Conservation (phyloP, 2,888 invertebrate genomes). For the Anthrax anthrax region DNA sequence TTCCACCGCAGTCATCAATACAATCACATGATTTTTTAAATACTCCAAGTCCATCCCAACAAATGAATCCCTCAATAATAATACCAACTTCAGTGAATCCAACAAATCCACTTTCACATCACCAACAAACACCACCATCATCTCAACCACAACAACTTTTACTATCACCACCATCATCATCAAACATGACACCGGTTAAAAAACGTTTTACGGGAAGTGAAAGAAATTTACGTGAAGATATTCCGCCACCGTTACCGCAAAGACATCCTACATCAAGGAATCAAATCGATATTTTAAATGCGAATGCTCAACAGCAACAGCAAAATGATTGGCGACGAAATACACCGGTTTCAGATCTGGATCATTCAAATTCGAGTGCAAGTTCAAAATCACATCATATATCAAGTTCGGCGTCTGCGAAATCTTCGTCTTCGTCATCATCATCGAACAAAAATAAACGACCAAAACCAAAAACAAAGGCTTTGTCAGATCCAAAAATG, state of each 20-base stretch:
- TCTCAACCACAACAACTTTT: conserved; percentile 15
- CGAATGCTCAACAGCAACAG: too few species aligned
- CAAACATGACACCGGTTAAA: conserved; percentile 22
- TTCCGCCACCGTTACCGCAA: conserved; percentile 41
- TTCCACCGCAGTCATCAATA: conserved; percentile 8
- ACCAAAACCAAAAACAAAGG: conserved; percentile 32
- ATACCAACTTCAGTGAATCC: conserved; percentile 34
- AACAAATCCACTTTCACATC: conserved; percentile 38
- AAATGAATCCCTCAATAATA: conserved; percentile 19
- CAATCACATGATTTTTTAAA: background rate
- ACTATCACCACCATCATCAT: conserved; percentile 18
- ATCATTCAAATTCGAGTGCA: conserved; percentile 18
- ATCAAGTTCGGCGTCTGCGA: background rate
- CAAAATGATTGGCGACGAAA: conserved; percentile 14
- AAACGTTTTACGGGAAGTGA: conserved; percentile 26
- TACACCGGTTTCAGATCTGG: conserved; percentile 30
- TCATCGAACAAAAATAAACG: conserved; percentile 19
- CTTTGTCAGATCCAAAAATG: conserved; percentile 35
- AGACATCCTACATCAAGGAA: conserved; percentile 30
- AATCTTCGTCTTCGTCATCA: conserved; percentile 1
- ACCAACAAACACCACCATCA: conserved; percentile 13
- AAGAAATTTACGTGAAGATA: conserved; percentile 22
- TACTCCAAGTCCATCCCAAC: conserved; percentile 19
- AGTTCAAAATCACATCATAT: background rate
- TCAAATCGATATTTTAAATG: background rate